Conservation (phyloP, 1,140 invertebrate genomes). For the Drosophila santomea region DNA sequence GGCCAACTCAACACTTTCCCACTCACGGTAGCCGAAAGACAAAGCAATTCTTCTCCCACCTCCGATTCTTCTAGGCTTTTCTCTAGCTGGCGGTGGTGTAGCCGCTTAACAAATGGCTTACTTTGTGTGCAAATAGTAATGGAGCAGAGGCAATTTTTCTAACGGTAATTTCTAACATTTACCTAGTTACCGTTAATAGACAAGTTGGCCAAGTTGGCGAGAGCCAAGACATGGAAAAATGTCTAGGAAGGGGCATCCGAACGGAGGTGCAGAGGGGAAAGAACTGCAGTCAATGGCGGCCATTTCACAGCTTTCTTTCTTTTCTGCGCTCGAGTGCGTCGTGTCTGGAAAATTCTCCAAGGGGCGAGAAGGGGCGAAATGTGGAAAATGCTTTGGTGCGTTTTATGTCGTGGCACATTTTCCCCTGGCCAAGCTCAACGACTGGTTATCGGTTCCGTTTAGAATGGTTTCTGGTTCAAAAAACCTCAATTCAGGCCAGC, state of each 20-base stretch:
- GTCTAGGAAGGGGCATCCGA: conserved; percentile 19
- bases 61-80: too few species aligned
- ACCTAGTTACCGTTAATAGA: conserved; percentile 83
- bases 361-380: too few species aligned
- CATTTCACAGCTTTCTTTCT: conserved; percentile 76
- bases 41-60: too few species aligned
- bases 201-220: conserved; percentile 79
- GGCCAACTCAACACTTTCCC: conserved; percentile 50
- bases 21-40: conserved; percentile 18
- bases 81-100: too few species aligned
- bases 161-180: conserved; percentile 80
- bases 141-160: conserved; percentile 70
- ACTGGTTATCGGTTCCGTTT: conserved; percentile 64
- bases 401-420: conserved; percentile 47
- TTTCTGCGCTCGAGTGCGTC: conserved; percentile 65
- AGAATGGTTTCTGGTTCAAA: conserved; percentile 60
- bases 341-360: conserved; percentile 40
- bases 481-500: conserved; percentile 24
- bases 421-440: conserved; percentile 63
- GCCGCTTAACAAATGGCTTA: conserved; percentile 52
- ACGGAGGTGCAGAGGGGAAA: neutral
- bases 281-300: conserved; percentile 53
- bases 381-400: conserved; percentile 22
- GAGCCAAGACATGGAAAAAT: conserved; percentile 73
- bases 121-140: conserved; percentile 57